Evolutionary conservation across 2,888 invertebrate species (phyloP).

Genomic region (Lordiphosa andalusiaca): DNA sequence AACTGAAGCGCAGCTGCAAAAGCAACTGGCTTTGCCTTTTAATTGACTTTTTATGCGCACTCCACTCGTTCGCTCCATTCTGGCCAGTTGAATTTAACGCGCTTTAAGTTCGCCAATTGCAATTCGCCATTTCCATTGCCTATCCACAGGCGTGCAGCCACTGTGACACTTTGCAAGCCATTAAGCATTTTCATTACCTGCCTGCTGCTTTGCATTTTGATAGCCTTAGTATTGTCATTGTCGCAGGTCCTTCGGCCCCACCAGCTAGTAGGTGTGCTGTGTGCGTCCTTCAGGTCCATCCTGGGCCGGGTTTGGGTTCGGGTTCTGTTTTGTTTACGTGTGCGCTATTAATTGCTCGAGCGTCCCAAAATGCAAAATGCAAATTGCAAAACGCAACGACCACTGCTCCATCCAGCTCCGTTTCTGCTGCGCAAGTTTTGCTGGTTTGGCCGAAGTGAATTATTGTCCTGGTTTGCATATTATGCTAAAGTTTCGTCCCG

Average conservation of each 20-base stretch:
- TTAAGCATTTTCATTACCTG: slow-evolving; percentile 73
- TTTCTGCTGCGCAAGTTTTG: slow-evolving; percentile 23
- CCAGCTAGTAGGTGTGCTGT: too few relatives aligned
- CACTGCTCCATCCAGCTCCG: slow-evolving; percentile 27
- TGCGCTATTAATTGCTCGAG: slow-evolving; percentile 73
- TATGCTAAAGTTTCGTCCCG: slow-evolving; percentile 64
- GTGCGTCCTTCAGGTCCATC: not conserved
- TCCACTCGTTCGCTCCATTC: slow-evolving; percentile 34
- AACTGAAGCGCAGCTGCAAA: slow-evolving; percentile 61
- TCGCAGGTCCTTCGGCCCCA: slow-evolving; percentile 17
- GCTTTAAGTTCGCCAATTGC: slow-evolving; percentile 61
- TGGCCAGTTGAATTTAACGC: slow-evolving; percentile 63
- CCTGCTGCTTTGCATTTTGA: slow-evolving; percentile 70
- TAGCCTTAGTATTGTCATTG: slow-evolving; percentile 56
- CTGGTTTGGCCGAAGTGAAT: slow-evolving; percentile 66
- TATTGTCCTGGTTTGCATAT: slow-evolving; percentile 74
- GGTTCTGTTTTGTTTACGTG: slow-evolving; percentile 66
- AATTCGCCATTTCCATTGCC: slow-evolving; percentile 11
- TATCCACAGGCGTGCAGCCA: slow-evolving; percentile 29
- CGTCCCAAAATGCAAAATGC: slow-evolving; percentile 72
- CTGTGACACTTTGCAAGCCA: slow-evolving; percentile 75
- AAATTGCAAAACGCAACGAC: slow-evolving; percentile 57
- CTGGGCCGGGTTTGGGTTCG: slow-evolving; percentile 11
- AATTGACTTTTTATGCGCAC: slow-evolving; percentile 76
- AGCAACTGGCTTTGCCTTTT: slow-evolving; percentile 58